Percentiles rank a stretch among this genome's conserved stretches.
These are phyloP conservation scores for Strigamia transsilvanica DNA, from an alignment of 2,888 invertebrate species.

Conservation along the genomic window DNA sequence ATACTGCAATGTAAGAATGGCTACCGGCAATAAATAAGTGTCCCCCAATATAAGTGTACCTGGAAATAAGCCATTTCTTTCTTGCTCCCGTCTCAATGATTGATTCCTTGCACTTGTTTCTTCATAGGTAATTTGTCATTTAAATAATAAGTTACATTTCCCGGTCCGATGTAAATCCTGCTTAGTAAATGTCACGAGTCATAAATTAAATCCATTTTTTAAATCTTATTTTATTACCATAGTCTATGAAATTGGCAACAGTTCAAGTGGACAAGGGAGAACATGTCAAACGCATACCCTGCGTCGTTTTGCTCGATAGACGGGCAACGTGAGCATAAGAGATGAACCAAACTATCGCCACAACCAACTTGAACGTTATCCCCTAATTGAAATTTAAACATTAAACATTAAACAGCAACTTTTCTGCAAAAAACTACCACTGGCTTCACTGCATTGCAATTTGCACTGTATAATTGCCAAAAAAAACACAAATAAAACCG, in stretches of 20 bases:
- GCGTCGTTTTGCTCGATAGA: conserved; percentile 7
- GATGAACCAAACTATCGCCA: not conserved
- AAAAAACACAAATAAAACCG: too few relatives aligned
- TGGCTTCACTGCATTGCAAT: too few relatives aligned
- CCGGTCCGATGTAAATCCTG: conserved; percentile 23
- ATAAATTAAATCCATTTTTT: conserved; percentile 35
- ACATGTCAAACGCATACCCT: conserved; percentile 36
- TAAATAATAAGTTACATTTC: conserved; percentile 50
- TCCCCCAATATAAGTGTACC: not conserved
- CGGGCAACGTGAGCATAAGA: not conserved
- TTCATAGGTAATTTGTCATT: conserved; percentile 49
- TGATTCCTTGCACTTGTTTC: conserved; percentile 41
- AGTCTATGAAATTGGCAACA: conserved; percentile 33
- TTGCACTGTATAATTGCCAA: too few relatives aligned
- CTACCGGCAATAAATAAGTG: not conserved
- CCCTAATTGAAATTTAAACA: not conserved
- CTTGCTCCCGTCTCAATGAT: conserved; percentile 18
- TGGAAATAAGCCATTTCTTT: conserved; percentile 18
- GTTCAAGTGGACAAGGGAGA: conserved; percentile 46
- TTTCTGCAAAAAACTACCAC: too few relatives aligned
- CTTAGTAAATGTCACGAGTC: conserved; percentile 49
- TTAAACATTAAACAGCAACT: too few relatives aligned
- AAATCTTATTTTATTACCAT: not conserved
- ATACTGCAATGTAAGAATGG: not conserved
- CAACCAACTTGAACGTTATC: not conserved